Base-by-base conservation (phyloP, 2,797 vertebrate genomes). In the Leuciscus waleckii region DNA sequence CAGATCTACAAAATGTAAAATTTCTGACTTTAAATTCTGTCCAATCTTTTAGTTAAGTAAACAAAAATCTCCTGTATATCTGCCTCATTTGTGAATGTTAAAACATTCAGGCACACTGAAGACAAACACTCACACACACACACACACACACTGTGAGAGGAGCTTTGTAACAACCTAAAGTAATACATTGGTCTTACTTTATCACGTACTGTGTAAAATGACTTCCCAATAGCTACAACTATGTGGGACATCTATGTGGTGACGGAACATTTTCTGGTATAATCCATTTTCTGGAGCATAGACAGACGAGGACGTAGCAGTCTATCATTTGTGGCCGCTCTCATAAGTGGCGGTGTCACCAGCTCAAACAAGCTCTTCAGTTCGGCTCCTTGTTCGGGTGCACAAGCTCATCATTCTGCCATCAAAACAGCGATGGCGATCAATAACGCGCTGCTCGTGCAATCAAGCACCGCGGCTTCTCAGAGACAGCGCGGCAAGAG, bases 381-480 rank as follows among this genome's bases (percentile, higher is more conserved):
- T 84, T 84, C 39, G 32, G 67, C 76, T 84, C 39, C 83, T 79
- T 69, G 75, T 84, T 84, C 67, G 29, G 67, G 65, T 29, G 51
- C 51, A 69, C 75, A 35, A 79, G 83, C 83, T 84, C 83, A 84
- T 84, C 83, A 84, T 84, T 84, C 76, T 78, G 39, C 75, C 75
- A 84, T 84, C 75, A 84, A 84, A 84, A 84, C 76, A 84, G 83
- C 23, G 29, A 84, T 71, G 76, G 26, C 51, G 75, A 84, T 84
- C 83, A 84, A 84, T 84, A 84, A 84, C 26, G 51, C 32, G 65
- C 37, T 41, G 65, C 51, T 84, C 75, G 21, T 56, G 49, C 91
- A 84, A 84, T 84, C 82, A 84, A 84, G 74, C 26, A 19, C 82
- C 82, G 43, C 63, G 2, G 37, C 90, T 94, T 89, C 63, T 78